Percentiles rank a stretch among this genome's conserved stretches.
phyloP scores from a whole-genome alignment of 2,113 vertebrate genomes.

The Sitta europaea region DNA sequence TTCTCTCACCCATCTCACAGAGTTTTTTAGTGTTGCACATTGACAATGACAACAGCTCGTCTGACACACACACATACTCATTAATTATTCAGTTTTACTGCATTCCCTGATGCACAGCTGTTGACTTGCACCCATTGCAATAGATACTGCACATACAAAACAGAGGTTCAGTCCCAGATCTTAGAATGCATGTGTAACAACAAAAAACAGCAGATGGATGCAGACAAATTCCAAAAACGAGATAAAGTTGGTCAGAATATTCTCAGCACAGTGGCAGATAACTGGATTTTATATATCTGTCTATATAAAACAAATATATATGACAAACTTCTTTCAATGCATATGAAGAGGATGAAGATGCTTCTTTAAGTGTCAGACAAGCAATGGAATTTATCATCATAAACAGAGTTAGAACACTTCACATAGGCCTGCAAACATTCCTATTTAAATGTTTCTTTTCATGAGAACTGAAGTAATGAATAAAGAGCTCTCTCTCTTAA shows the following conservation, averaged over 20 bases:
- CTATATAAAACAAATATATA: neutral
- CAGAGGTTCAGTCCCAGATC: neutral
- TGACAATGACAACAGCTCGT: neutral
- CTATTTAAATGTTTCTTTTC: neutral
- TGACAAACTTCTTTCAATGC: neutral
- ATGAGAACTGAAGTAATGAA: neutral
- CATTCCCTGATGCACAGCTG: neutral
- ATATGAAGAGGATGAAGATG: neutral
- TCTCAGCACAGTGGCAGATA: neutral
- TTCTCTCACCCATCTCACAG: neutral
- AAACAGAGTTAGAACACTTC: neutral
- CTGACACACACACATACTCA: rapidly evolving
- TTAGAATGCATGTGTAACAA: neutral
- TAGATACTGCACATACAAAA: neutral
- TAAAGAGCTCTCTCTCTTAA: neutral
- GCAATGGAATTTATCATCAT: neutral
- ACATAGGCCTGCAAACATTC: neutral
- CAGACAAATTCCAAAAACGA: neutral
- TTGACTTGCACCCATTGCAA: neutral
- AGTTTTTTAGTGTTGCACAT: neutral
- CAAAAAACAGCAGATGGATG: neutral
- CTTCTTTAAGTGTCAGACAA: neutral
- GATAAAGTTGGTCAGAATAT: neutral
- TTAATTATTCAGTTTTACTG: neutral
- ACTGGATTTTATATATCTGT: neutral